These are phyloP conservation scores for Paralichthys olivaceus DNA, from an alignment of 2,113 vertebrate species.

Conservation along the genomic window DNA sequence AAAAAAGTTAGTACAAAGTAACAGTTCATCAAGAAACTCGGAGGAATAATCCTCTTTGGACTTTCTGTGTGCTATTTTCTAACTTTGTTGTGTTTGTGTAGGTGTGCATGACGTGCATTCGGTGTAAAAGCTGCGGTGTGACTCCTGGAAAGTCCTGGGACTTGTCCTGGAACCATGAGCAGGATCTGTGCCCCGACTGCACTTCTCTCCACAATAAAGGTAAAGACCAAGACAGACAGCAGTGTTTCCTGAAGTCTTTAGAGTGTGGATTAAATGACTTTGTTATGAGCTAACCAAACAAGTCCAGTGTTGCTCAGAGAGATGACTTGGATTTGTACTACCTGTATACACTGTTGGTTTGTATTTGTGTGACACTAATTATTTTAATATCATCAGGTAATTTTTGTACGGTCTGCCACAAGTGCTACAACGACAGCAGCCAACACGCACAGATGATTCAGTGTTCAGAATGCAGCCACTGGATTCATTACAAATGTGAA, in stretches of 20 bases:
- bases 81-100: slow-evolving; percentile 56
- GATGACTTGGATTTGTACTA: neutral
- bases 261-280: neutral
- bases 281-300: neutral
- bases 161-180: slow-evolving; percentile 86
- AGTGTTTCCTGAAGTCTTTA: neutral
- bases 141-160: slow-evolving; percentile 90
- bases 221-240: slow-evolving; percentile 31
- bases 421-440: slow-evolving; percentile 87
- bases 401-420: slow-evolving; percentile 89
- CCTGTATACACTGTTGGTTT: neutral
- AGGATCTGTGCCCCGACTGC: slow-evolving; percentile 89
- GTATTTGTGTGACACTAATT: neutral
- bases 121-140: slow-evolving; percentile 92
- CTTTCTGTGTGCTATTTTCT: neutral
- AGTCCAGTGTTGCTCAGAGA: neutral
- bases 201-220: slow-evolving; percentile 87
- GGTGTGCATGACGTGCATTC: slow-evolving; percentile 91
- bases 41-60: neutral
- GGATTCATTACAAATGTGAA: slow-evolving; percentile 92
- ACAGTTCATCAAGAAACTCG: neutral
- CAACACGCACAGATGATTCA: slow-evolving; percentile 88
- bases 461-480: slow-evolving; percentile 88
- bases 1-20: neutral
- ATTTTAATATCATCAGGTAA: slow-evolving; percentile 78